Base-by-base conservation (phyloP, 2,797 vertebrate species). In the Lagocephalus sceleratus region DNA sequence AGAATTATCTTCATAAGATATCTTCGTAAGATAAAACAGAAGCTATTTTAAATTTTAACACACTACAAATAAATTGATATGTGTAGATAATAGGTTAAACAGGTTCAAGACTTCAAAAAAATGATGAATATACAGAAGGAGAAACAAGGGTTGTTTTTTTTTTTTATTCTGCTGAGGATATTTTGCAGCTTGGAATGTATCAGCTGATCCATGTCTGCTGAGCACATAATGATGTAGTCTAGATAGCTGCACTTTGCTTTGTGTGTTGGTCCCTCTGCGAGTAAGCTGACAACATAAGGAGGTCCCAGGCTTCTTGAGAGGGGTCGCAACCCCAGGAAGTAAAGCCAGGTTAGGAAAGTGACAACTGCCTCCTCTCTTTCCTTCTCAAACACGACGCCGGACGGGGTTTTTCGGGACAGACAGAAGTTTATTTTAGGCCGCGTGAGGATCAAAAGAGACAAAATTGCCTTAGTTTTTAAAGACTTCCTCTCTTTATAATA, bases 311-410 rank as follows among this genome's bases (percentile, higher is more conserved):
- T 57, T 35, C 8, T 44, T 56, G 51, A 81, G 70, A 78, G 77
- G 71, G 79, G 60, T 78, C 79, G 19, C 23, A 63, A 81, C 73
- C 71, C 62, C 47, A 70, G 78, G 63, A 84, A 79, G 68, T 72
- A 64, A 73, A 82, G 68, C 62, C 58, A 65, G 63, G 50, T 66
- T 57, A 71, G 51, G 39, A 81, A 67, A 57, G 60, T 65, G 73
- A 75, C 69, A 63, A 73, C 60, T 63, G 63, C 57, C 51, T 77
- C 46, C 48, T 59, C 52, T 71, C 53, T 59, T 81, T 58, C 64
- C 73, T 60, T 62, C 40, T 42, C 6, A 16, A 17, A 40, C 38
- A n/a, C 32, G 58, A 54, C 58, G 51, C 19, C 54, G 42, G 49
- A 61, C 60, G 57, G 57, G 22, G 29, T n/a, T 38, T n/a, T 25